Evolutionary conservation across 2,113 vertebrate genomes (phyloP).

Genomic region (Henicopernis longicauda): DNA sequence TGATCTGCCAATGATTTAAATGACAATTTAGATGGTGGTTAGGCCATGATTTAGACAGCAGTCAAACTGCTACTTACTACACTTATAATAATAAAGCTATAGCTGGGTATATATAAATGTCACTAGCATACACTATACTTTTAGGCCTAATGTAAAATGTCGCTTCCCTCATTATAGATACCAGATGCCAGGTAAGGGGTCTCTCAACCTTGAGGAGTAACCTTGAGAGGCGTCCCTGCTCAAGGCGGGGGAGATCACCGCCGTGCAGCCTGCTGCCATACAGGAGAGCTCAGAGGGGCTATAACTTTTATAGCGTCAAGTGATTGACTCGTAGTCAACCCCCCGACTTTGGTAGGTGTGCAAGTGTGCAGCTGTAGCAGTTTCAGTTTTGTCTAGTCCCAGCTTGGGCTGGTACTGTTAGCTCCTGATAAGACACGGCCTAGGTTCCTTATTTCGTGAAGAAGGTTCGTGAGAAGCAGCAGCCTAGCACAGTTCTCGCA

Average conservation of each 20-base stretch:
- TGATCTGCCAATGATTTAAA: background rate
- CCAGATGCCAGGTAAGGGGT: background rate
- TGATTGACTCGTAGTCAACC: background rate
- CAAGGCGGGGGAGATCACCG: background rate
- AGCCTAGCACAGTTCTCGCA: accelerated
- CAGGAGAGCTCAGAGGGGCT: accelerated
- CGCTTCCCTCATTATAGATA: background rate
- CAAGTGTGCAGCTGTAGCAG: background rate
- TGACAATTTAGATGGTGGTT: background rate
- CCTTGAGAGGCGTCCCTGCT: accelerated
- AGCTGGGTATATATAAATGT: background rate
- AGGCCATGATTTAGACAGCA: background rate
- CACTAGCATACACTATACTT: background rate
- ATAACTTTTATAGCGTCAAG: background rate
- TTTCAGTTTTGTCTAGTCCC: background rate
- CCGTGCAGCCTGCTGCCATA: accelerated
- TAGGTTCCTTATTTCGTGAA: background rate
- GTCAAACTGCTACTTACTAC: background rate
- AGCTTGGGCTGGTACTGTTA: background rate
- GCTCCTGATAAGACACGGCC: background rate
- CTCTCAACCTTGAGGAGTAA: background rate
- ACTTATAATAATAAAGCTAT: background rate
- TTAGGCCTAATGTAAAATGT: background rate
- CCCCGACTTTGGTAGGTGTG: background rate
- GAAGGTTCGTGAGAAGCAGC: background rate